These are phyloP conservation scores for Dynastes grantii DNA, from an alignment of 2,888 invertebrate species.

Conservation along the genomic window DNA sequence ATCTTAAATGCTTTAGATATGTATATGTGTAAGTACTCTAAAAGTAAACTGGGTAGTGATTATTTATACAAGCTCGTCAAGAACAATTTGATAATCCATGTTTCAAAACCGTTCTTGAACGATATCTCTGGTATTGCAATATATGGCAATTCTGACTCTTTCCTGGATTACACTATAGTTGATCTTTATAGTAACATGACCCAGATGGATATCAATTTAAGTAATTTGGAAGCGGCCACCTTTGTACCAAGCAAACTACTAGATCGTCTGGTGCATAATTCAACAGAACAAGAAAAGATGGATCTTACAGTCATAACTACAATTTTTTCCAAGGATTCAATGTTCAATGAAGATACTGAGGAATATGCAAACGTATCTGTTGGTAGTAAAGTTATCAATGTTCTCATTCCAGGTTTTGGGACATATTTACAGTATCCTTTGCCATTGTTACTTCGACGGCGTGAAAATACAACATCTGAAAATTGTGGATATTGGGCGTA, in stretches of 20 bases:
- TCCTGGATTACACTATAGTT: slow-evolving; percentile 69
- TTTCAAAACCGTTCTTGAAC: slow-evolving; percentile 72
- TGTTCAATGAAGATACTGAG: slow-evolving; percentile 61
- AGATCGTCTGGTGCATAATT: slow-evolving; percentile 55
- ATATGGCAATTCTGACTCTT: slow-evolving; percentile 60
- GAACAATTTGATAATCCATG: slow-evolving; percentile 72
- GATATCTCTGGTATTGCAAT: slow-evolving; percentile 74
- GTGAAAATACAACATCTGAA: slow-evolving; percentile 63
- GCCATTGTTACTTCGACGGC: slow-evolving; percentile 73
- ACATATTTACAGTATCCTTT: slow-evolving; percentile 73
- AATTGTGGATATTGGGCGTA: slow-evolving; percentile 76
- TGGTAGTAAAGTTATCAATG: slow-evolving; percentile 74
- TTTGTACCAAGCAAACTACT: slow-evolving; percentile 63
- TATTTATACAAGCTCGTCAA: slow-evolving; percentile 54
- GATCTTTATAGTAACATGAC: slow-evolving; percentile 71
- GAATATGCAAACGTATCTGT: slow-evolving; percentile 60
- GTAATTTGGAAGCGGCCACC: slow-evolving; percentile 62
- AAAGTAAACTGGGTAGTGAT: slow-evolving; percentile 17
- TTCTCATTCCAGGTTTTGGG: slow-evolving; percentile 75
- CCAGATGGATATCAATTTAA: slow-evolving; percentile 63
- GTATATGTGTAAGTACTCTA: slow-evolving; percentile 70
- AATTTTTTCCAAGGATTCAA: slow-evolving; percentile 63
- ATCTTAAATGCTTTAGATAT: slow-evolving; percentile 76
- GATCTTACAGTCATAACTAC: slow-evolving; percentile 61
- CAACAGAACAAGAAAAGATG: slow-evolving; percentile 48